A percentile compares a stretch with the other conserved stretches of the same genome.
Evolutionary conservation across 2,797 vertebrate species (phyloP).

Genomic region (Rhabdophis nuchalis): DNA sequence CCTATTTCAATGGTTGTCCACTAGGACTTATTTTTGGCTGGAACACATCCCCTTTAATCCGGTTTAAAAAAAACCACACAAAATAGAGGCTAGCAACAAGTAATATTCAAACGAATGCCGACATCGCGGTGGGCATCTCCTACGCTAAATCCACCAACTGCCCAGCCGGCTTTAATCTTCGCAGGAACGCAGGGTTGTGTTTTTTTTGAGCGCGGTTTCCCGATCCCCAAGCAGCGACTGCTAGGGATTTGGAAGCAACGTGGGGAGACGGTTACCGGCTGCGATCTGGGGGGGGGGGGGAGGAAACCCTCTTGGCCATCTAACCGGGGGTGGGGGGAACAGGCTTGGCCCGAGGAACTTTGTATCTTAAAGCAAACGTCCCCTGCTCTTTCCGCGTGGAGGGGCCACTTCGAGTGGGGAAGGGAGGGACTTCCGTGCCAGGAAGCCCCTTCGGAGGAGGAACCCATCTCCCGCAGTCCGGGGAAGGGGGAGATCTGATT

Average conservation of each 20-base stretch:
- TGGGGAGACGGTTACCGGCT: not conserved
- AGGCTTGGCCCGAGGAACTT: not conserved
- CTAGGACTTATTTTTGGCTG: not conserved
- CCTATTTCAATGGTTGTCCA: too few relatives aligned
- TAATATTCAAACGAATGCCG: not conserved
- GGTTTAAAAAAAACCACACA: not conserved
- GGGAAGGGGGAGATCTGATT: too few relatives aligned
- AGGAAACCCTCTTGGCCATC: not conserved
- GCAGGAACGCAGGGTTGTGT: too few relatives aligned
- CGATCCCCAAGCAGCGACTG: not conserved
- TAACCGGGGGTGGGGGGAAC: not conserved
- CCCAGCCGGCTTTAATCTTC: not conserved
- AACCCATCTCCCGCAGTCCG: too few relatives aligned
- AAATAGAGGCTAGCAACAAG: not conserved
- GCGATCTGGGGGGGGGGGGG: accelerated
- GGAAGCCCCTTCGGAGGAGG: too few relatives aligned
- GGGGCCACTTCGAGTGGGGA: too few relatives aligned
- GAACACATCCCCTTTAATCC: not conserved
- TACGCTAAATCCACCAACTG: not conserved
- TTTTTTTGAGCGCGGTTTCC: too few relatives aligned
- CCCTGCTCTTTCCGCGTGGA: too few relatives aligned
- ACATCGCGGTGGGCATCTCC: not conserved
- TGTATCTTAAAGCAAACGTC: too few relatives aligned
- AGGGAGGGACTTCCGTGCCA: too few relatives aligned
- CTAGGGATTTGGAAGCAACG: not conserved